Conservation (phyloP, 2,797 vertebrate genomes). For the Onychomys torridus region DNA sequence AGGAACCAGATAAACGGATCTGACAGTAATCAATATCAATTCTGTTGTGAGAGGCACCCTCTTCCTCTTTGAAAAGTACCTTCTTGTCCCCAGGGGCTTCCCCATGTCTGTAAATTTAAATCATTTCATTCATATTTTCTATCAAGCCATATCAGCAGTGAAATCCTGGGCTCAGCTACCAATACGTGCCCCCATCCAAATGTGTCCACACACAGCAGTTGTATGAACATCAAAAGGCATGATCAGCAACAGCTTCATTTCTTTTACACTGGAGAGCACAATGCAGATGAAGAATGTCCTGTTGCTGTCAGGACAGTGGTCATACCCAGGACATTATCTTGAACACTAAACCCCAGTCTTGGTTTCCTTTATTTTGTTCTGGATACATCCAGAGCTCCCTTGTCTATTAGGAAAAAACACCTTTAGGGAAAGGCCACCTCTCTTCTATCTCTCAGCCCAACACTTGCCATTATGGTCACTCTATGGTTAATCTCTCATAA, state of each 20-base stretch:
- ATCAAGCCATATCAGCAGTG: neutral
- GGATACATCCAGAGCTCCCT: neutral
- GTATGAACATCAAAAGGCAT: neutral
- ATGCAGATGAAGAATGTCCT: neutral
- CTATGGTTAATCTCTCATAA: neutral
- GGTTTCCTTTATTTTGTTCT: neutral
- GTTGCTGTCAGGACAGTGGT: no score
- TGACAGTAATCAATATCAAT: slow-evolving; percentile 65
- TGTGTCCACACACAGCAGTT: neutral
- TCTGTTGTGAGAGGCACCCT: slow-evolving; percentile 48
- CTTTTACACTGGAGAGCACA: neutral
- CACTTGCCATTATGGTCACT: neutral
- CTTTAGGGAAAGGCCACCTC: neutral
- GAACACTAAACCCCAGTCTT: neutral
- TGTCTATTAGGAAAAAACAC: neutral
- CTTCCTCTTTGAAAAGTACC: slow-evolving; percentile 64
- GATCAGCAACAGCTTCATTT: neutral
- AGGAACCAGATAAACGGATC: slow-evolving; percentile 62
- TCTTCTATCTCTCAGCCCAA: neutral
- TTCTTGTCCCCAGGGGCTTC: slow-evolving; percentile 1
- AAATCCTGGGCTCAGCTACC: neutral
- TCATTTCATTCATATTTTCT: slow-evolving; percentile 34
- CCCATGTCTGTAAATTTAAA: slow-evolving; percentile 39
- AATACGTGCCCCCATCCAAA: neutral
- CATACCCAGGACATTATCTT: neutral